phyloP scores from a whole-genome alignment of 2,113 vertebrate genomes.

The Parotia lawesii region DNA sequence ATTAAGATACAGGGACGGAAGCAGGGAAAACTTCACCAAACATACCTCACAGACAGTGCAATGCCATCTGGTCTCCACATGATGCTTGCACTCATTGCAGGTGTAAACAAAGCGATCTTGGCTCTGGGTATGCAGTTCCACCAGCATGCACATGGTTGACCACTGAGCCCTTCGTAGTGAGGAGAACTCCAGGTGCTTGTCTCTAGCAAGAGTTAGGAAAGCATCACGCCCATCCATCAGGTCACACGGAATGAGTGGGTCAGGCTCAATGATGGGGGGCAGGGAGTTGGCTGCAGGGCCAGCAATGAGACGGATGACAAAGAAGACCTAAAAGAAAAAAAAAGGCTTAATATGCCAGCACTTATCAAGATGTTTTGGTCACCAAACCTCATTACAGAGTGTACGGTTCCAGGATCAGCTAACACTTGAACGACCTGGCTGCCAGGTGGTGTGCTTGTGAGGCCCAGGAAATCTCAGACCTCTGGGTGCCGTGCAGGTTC shows the following conservation, averaged over 20 bases:
- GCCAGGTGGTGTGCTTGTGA: background rate
- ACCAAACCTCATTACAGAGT: background rate
- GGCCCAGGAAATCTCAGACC: background rate
- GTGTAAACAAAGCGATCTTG: slow-evolving; percentile 98
- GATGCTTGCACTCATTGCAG: slow-evolving; percentile 97
- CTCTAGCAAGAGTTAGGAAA: slow-evolving; percentile 93
- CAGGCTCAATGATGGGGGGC: slow-evolving; percentile 87
- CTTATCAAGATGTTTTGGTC: background rate
- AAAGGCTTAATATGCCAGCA: background rate
- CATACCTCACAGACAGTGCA: slow-evolving; percentile 97
- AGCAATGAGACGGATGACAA: slow-evolving; percentile 94
- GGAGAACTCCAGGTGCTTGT: slow-evolving; percentile 97
- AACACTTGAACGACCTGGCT: background rate
- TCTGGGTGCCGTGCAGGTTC: background rate
- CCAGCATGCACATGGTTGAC: slow-evolving; percentile 98
- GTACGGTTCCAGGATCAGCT: background rate
- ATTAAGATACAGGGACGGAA: background rate
- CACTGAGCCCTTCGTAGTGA: slow-evolving; percentile 90
- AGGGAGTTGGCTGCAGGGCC: slow-evolving; percentile 92
- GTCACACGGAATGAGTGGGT: slow-evolving; percentile 92
- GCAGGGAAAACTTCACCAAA: background rate
- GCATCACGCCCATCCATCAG: slow-evolving; percentile 98
- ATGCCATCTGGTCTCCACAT: slow-evolving; percentile 95
- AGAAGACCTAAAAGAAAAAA: slow-evolving; percentile 87
- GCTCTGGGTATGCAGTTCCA: slow-evolving; percentile 96